A percentile compares a stretch with the other conserved stretches of the same genome.
phyloP scores from a whole-genome alignment of 2,888 invertebrate species.

The Coenonympha glycerion region DNA sequence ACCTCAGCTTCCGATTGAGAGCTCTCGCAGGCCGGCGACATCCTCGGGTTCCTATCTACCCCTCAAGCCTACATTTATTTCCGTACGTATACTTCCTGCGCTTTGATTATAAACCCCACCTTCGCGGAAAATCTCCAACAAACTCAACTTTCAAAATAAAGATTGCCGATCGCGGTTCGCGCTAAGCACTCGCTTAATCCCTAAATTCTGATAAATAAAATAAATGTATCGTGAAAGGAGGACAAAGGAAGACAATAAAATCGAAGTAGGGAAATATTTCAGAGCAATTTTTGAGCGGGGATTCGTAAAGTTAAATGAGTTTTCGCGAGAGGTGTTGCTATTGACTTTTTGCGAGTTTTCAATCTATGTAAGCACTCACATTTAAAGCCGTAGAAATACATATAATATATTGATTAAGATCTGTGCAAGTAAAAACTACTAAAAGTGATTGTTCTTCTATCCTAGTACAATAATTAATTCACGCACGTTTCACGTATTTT shows the following conservation, averaged over 20 bases:
- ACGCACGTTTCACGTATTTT: too few species aligned
- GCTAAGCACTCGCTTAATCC: conserved; percentile 48
- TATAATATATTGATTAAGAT: too few species aligned
- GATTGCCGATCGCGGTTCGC: conserved; percentile 25
- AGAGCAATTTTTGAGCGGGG: conserved; percentile 55
- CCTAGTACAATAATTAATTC: too few species aligned
- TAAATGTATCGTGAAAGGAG: conserved; percentile 62
- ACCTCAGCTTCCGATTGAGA: conserved; percentile 70
- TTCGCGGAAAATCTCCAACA: conserved; percentile 24
- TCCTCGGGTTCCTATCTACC: conserved; percentile 68
- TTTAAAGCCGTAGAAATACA: too few species aligned
- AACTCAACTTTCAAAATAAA: conserved; percentile 29
- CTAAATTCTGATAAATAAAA: conserved; percentile 58
- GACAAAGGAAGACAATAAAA: conserved; percentile 62
- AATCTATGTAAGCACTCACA: neutral
- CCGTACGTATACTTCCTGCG: conserved; percentile 55
- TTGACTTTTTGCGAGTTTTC: conserved; percentile 1
- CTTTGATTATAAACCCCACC: conserved; percentile 43
- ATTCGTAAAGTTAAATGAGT: conserved; percentile 73
- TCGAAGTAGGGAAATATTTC: conserved; percentile 60
- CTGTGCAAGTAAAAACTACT: too few species aligned
- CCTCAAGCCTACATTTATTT: conserved; percentile 67
- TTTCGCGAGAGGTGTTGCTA: conserved; percentile 50
- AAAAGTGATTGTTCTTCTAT: too few species aligned
- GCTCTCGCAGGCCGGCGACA: conserved; percentile 54